Percentiles rank a stretch among this genome's conserved stretches.
Evolutionary conservation across 2,888 invertebrate genomes (phyloP).

Genomic region (Brachypalpus laphriformis): DNA sequence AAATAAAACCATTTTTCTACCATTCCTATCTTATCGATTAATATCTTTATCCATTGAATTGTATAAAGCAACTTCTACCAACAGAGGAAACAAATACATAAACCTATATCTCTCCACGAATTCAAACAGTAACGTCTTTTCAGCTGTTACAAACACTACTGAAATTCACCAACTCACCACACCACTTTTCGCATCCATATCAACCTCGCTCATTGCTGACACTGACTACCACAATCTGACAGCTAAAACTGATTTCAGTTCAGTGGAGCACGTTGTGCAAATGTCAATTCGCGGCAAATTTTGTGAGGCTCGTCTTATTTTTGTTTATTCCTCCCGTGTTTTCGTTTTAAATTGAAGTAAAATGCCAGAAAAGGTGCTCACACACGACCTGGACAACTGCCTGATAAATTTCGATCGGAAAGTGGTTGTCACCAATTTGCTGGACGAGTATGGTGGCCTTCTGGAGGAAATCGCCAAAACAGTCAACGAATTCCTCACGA

Average conservation of each 20-base stretch:
- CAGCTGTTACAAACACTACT: neutral
- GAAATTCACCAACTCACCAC: constrained; percentile 39
- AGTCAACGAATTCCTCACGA: constrained; percentile 76
- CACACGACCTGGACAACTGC: constrained; percentile 78
- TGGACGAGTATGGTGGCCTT: constrained; percentile 79
- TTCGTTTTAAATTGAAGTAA: neutral
- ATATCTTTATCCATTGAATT: no score
- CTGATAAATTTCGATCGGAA: constrained; percentile 79
- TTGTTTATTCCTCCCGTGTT: neutral
- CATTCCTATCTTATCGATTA: no score
- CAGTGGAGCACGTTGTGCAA: constrained; percentile 8
- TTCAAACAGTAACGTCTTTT: constrained; percentile 19
- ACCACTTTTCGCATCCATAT: constrained; percentile 35
- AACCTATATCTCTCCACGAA: neutral
- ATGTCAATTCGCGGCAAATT: neutral
- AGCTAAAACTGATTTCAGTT: constrained; percentile 6
- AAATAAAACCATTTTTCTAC: no score
- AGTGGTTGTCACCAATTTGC: constrained; percentile 79
- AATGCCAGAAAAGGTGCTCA: constrained; percentile 67
- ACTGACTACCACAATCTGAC: neutral
- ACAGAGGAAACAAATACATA: neutral
- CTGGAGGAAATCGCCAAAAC: constrained; percentile 77
- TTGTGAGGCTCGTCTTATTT: constrained; percentile 9
- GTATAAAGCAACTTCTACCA: no score
- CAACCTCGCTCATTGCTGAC: constrained; percentile 1